A percentile compares a stretch with the other conserved stretches of the same genome.
Conservation (phyloP, 1,140 invertebrate species). For the Forficula auricularia region DNA sequence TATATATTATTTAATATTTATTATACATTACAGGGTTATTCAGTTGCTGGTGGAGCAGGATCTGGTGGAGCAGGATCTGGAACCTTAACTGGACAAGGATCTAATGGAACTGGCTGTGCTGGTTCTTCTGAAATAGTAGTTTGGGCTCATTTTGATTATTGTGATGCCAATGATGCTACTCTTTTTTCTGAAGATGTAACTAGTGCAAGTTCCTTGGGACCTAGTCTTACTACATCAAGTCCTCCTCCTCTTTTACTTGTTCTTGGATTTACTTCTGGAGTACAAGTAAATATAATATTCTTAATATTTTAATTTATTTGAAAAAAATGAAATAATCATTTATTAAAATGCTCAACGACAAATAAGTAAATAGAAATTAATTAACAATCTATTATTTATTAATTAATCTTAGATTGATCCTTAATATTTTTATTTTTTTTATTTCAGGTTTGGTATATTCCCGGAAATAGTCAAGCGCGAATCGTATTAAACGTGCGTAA, state of each 20-base stretch:
- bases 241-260: constrained; percentile 63
- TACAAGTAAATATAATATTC: constrained; percentile 40
- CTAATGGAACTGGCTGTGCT: too few relatives aligned
- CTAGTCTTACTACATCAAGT: constrained; percentile 27
- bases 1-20: too few relatives aligned
- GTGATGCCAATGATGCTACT: constrained; percentile 60
- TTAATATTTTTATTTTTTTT: constrained; percentile 8
- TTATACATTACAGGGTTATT: neutral
- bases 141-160: constrained; percentile 65
- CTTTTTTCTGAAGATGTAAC: constrained; percentile 47
- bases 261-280: constrained; percentile 63
- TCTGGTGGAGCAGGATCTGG: too few relatives aligned
- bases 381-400: constrained; percentile 4
- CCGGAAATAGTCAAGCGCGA: constrained; percentile 72
- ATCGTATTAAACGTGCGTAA: constrained; percentile 82
- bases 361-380: too few relatives aligned
- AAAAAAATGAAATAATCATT: neutral
- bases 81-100: too few relatives aligned
- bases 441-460: constrained; percentile 50
- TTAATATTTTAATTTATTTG: constrained; percentile 16
- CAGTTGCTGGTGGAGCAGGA: too few relatives aligned
- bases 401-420: constrained; percentile 6
- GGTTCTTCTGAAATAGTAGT: constrained; percentile 15
- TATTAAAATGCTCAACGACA: too few relatives aligned
- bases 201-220: constrained; percentile 21